Conservation (phyloP, 2,888 invertebrate genomes). For the Drosophila cracens region DNA sequence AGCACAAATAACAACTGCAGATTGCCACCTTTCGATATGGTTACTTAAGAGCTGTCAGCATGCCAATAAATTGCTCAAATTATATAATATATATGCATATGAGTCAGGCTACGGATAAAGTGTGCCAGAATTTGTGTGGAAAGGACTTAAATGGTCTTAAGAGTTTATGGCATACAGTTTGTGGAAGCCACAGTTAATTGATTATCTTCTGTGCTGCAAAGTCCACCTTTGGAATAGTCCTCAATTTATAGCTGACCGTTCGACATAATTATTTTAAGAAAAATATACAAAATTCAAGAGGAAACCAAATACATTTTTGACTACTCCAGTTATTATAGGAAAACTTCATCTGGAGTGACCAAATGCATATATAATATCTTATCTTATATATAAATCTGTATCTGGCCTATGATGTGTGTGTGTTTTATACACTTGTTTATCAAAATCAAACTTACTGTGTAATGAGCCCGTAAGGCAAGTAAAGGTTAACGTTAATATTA, state of each 20-base stretch:
- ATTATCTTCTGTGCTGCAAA: not conserved
- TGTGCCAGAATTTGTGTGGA: not conserved
- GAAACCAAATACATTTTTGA: too few relatives aligned
- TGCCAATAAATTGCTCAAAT: conserved; percentile 12
- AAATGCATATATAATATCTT: not conserved
- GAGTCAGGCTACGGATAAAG: not conserved
- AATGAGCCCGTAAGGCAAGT: not conserved
- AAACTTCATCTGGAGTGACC: not conserved
- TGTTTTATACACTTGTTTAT: not conserved
- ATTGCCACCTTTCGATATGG: conserved; percentile 24
- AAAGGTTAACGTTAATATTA: not conserved
- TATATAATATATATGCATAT: not conserved
- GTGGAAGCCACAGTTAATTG: not conserved
- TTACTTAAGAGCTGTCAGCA: conserved; percentile 44
- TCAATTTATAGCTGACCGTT: not conserved
- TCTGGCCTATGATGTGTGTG: not conserved
- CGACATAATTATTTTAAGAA: too few relatives aligned
- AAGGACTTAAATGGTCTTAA: not conserved
- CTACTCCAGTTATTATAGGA: too few relatives aligned
- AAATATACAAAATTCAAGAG: too few relatives aligned
- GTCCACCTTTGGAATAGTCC: not conserved
- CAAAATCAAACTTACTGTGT: not conserved
- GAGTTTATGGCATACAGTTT: not conserved
- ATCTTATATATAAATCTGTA: not conserved
- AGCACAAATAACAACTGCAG: conserved; percentile 4